These are phyloP conservation scores for Mystacides longicornis DNA, from an alignment of 2,888 invertebrate genomes.

Conservation along the genomic window DNA sequence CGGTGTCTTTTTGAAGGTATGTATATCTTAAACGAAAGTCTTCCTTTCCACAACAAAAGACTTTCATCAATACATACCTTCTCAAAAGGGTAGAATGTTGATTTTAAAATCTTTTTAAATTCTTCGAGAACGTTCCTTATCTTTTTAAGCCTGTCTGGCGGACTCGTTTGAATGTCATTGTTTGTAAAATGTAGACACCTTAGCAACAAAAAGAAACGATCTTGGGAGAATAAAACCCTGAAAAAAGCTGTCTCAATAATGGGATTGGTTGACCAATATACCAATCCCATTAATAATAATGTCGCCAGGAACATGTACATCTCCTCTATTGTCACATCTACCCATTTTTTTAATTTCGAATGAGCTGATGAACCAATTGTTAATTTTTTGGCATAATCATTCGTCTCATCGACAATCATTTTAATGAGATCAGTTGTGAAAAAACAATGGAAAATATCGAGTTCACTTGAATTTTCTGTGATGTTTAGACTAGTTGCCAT, in stretches of 20 bases:
- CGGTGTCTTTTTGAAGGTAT: slow-evolving; percentile 4
- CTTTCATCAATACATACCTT: slow-evolving; percentile 3
- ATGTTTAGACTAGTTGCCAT: not conserved
- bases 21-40: slow-evolving; percentile 2
- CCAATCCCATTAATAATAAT: not conserved
- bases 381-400: not conserved
- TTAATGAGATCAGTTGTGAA: not conserved
- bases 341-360: not conserved
- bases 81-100: not conserved
- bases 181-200: not conserved
- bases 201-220: not conserved
- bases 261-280: not conserved
- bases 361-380: not conserved
- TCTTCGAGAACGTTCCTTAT: too few relatives aligned
- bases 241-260: slow-evolving; percentile 1
- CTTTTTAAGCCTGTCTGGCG: too few relatives aligned
- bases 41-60: slow-evolving; percentile 1
- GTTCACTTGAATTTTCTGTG: not conserved
- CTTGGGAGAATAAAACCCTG: not conserved
- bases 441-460: not conserved
- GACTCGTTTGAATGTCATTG: not conserved
- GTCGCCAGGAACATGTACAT: not conserved
- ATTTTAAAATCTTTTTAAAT: too few relatives aligned
- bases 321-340: not conserved
- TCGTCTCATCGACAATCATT: not conserved